phyloP scores from a whole-genome alignment of 2,113 vertebrate species.

The Henicopernis longicauda region DNA sequence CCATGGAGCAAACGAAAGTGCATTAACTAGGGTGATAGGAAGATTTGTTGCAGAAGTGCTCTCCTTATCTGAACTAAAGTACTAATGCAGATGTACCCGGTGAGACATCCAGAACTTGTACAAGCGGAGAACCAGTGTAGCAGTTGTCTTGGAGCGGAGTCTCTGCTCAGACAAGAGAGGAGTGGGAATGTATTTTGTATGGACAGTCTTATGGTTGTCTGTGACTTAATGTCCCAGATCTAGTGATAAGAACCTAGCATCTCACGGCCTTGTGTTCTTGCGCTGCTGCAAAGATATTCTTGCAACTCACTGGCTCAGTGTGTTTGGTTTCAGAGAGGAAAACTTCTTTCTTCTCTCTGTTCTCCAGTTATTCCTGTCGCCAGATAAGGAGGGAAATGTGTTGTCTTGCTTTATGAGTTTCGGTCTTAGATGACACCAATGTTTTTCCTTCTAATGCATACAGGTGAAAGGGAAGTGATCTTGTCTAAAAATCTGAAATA shows the following conservation, averaged over 20 bases:
- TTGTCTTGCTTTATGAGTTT: neutral
- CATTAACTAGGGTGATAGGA: neutral
- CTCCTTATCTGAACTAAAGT: neutral
- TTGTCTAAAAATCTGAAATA: neutral
- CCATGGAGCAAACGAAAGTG: neutral
- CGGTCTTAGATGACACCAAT: neutral
- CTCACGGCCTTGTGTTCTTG: neutral
- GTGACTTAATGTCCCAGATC: neutral
- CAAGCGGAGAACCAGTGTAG: neutral
- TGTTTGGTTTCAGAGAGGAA: neutral
- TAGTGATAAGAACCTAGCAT: neutral
- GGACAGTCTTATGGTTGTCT: neutral
- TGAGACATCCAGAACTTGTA: neutral
- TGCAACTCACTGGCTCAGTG: neutral
- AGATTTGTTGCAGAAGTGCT: neutral
- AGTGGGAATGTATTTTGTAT: neutral
- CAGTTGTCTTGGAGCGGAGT: fast-evolving
- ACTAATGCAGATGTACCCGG: neutral
- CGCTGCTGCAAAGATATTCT: neutral
- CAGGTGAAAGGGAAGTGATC: neutral
- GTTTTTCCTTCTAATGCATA: neutral
- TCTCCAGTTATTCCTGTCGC: neutral
- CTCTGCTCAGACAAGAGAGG: neutral
- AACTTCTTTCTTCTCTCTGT: neutral
- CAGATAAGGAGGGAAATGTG: neutral